A percentile compares a stretch with the other conserved stretches of the same genome.
phyloP scores from a whole-genome alignment of 2,888 invertebrate species.

The Hoplodrina ambigua region DNA sequence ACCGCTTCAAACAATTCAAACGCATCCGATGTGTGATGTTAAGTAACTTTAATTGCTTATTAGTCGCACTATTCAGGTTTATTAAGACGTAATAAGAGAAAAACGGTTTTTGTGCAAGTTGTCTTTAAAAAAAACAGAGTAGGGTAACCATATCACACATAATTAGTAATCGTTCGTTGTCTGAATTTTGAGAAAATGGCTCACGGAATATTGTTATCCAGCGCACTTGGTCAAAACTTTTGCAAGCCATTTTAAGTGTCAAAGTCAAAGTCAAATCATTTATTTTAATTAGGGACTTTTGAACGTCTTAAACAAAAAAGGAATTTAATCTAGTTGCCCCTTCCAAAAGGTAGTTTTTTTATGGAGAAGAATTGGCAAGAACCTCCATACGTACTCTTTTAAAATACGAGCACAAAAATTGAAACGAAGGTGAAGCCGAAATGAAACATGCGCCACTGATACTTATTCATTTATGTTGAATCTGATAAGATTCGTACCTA shows the following conservation, averaged over 20 bases:
- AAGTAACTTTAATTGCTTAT: conserved; percentile 75
- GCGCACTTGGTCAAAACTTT: background rate
- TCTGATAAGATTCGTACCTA: conserved; percentile 31
- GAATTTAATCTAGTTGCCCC: too few species aligned
- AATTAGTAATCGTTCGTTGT: too few species aligned
- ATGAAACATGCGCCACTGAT: conserved; percentile 11
- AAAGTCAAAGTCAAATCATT: too few species aligned
- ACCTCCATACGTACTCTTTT: too few species aligned
- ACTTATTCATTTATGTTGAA: conserved; percentile 17
- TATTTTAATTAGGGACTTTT: too few species aligned
- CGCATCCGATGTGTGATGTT: conserved; percentile 71
- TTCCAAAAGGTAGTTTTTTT: too few species aligned
- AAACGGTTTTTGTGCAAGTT: background rate
- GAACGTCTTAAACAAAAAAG: too few species aligned
- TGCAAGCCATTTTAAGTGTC: background rate
- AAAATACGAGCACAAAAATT: background rate
- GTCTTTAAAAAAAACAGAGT: background rate
- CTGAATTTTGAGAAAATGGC: background rate
- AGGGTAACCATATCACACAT: too few species aligned
- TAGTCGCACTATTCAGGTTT: conserved; percentile 64
- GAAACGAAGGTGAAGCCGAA: background rate
- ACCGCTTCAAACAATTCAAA: conserved; percentile 58
- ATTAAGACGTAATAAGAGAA: conserved; percentile 56
- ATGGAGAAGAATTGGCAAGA: too few species aligned
- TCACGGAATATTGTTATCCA: background rate